Percentiles rank a stretch among this genome's conserved stretches.
Conservation (phyloP, 1,140 invertebrate species). For the Ceratina calcarata region DNA sequence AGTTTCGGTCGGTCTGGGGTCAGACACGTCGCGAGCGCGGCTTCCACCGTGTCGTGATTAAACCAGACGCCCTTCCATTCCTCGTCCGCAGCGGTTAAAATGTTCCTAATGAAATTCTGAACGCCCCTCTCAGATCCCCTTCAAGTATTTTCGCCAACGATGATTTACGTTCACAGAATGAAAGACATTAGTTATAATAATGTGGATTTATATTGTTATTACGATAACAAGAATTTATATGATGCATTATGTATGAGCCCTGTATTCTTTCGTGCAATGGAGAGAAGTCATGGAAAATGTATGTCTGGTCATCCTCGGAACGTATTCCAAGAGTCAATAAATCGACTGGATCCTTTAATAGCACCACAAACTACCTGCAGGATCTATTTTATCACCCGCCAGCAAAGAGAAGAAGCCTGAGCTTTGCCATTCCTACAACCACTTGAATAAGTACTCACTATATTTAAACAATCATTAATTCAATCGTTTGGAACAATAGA, state of each 20-base stretch:
- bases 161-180: no score
- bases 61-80: not conserved
- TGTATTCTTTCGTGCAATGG: no score
- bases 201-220: no score
- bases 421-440: not conserved
- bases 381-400: conserved; percentile 7
- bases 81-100: not conserved
- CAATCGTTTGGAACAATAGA: no score
- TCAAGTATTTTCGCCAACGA: no score
- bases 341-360: conserved; percentile 18
- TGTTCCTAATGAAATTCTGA: conserved; percentile 10
- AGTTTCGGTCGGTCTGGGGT: conserved; percentile 25
- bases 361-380: not conserved
- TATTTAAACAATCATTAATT: not conserved
- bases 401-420: not conserved
- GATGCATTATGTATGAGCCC: no score
- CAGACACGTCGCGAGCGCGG: conserved; percentile 21
- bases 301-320: not conserved
- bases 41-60: not conserved
- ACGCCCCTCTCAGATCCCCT: not conserved
- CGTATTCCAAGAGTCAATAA: not conserved
- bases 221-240: no score
- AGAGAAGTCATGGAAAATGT: not conserved
- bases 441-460: not conserved
- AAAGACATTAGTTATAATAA: no score